Conservation (phyloP, 2,797 vertebrate genomes). For the Liparis tanakae region DNA sequence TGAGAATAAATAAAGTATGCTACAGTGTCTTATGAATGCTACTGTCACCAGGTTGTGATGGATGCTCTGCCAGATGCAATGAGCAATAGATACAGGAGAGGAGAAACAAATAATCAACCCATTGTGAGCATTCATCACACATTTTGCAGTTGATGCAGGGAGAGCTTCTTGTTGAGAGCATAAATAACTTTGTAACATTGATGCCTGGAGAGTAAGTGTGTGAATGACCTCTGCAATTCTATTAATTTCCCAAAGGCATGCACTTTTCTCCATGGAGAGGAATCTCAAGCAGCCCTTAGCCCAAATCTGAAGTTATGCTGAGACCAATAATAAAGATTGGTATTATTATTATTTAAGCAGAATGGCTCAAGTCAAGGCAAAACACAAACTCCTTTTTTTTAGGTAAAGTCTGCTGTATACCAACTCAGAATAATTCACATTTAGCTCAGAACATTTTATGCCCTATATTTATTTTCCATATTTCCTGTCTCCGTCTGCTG, state of each 20-base stretch:
- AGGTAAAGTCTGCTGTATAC: constrained; percentile 19
- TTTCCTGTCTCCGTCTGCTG: constrained; percentile 23
- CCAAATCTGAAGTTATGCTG: constrained; percentile 5
- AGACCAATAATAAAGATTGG: constrained; percentile 5
- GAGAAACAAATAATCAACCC: neutral
- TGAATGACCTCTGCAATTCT: constrained; percentile 26
- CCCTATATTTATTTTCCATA: constrained; percentile 38
- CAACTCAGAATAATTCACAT: constrained; percentile 36
- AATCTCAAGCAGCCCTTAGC: constrained; percentile 16
- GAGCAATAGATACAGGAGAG: neutral
- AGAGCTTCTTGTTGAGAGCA: neutral
- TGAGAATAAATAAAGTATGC: constrained; percentile 16
- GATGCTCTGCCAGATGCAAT: constrained; percentile 22
- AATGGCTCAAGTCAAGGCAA: neutral
- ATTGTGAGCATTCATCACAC: neutral
- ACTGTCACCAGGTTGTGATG: constrained; percentile 14
- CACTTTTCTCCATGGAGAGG: neutral
- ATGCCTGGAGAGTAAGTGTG: neutral
- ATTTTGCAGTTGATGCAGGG: constrained; percentile 6
- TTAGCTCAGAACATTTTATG: constrained; percentile 32
- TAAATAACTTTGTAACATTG: constrained; percentile 15
- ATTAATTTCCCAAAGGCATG: constrained; percentile 16
- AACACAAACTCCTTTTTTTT: constrained; percentile 22
- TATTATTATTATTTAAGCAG: neutral
- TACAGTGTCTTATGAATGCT: constrained; percentile 11